Percentiles rank a stretch among this genome's conserved stretches.
Evolutionary conservation across 2,113 vertebrate species (phyloP).

Genomic region (Ursus arctos): DNA sequence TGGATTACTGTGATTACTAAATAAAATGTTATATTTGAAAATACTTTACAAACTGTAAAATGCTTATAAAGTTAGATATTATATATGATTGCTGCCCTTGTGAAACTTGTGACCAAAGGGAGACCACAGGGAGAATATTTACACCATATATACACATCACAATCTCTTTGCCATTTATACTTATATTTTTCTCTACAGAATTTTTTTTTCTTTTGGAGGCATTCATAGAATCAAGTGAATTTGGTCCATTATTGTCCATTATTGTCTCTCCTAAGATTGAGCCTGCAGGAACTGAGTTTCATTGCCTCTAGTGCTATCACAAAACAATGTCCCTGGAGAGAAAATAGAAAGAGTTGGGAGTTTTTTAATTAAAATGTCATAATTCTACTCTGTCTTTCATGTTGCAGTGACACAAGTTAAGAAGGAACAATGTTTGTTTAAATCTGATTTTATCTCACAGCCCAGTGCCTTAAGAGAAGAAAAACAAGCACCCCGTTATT

Average conservation of each 20-base stretch:
- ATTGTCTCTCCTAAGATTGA: not conserved
- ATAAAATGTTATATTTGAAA: not conserved
- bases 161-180: not conserved
- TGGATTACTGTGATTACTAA: not conserved
- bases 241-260: not conserved
- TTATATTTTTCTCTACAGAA: not conserved
- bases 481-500: conserved; percentile 69
- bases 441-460: conserved; percentile 62
- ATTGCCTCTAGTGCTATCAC: not conserved
- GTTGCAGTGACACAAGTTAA: not conserved
- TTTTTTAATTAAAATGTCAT: conserved; percentile 64
- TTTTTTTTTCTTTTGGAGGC: not conserved
- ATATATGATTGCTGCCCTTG: not conserved
- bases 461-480: conserved; percentile 37
- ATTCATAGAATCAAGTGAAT: not conserved
- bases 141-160: not conserved
- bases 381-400: conserved; percentile 54
- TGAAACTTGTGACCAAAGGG: not conserved
- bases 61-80: not conserved
- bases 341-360: not conserved
- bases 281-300: not conserved
- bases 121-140: not conserved
- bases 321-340: not conserved
- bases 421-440: conserved; percentile 15
- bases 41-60: not conserved